Percentiles rank a stretch among this genome's conserved stretches.
phyloP scores from a whole-genome alignment of 2,888 invertebrate species.

The Chymomyza caudatula region DNA sequence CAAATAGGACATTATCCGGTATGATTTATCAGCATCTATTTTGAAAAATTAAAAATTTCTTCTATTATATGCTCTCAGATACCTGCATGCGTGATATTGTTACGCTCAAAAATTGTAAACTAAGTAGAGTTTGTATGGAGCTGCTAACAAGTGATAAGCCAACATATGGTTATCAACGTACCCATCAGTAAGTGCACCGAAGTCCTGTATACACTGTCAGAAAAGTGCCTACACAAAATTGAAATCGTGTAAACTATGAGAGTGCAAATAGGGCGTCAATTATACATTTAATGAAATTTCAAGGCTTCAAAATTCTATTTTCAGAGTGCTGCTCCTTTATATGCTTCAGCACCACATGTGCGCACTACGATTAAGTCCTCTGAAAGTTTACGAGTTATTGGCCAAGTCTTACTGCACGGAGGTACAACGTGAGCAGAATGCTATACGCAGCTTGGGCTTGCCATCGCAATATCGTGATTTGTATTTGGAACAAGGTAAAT shows the following conservation, averaged over 20 bases:
- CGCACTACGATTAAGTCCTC: conserved; percentile 51
- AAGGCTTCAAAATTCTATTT: neutral
- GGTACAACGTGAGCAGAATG: conserved; percentile 69
- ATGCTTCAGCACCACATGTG: conserved; percentile 72
- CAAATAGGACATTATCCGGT: conserved; percentile 61
- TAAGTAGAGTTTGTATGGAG: conserved; percentile 55
- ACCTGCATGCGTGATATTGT: conserved; percentile 60
- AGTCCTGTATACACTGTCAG: neutral
- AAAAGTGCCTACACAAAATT: too few species aligned
- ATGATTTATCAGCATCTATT: neutral
- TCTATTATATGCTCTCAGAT: conserved; percentile 43
- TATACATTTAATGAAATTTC: neutral
- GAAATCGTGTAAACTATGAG: too few species aligned
- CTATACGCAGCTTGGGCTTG: conserved; percentile 64
- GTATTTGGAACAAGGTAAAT: conserved; percentile 74
- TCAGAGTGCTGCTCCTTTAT: conserved; percentile 67
- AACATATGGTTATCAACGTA: conserved; percentile 73
- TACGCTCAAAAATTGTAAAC: conserved; percentile 44
- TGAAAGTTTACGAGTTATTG: conserved; percentile 56
- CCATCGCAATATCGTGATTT: conserved; percentile 71
- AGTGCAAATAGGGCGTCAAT: too few species aligned
- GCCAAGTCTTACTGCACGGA: conserved; percentile 61
- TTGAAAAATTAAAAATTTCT: neutral
- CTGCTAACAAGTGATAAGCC: conserved; percentile 60
- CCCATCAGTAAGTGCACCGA: conserved; percentile 70